Evolutionary conservation across 2,797 vertebrate species (phyloP).

Genomic region (Acipenser transmontanus): DNA sequence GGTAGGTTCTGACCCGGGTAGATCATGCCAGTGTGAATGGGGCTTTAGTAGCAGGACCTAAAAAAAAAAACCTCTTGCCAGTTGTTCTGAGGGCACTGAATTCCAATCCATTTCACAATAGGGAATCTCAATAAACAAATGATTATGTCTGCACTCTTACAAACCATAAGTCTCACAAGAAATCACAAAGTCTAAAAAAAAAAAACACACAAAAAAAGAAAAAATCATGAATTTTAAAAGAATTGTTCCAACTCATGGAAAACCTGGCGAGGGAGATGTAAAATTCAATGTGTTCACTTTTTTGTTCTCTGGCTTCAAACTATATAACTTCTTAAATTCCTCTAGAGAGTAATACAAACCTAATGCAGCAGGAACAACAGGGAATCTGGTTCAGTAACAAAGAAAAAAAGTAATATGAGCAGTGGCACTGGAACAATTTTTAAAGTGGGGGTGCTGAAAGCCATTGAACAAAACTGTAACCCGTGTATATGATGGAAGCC

Average conservation of each 20-base stretch:
- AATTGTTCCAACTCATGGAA: background rate
- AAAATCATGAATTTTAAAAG: background rate
- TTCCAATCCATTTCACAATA: too few relatives aligned
- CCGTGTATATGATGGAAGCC: too few relatives aligned
- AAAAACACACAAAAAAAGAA: background rate
- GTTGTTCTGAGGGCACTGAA: too few relatives aligned
- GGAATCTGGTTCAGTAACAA: slow-evolving; percentile 18
- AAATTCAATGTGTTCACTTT: slow-evolving; percentile 13
- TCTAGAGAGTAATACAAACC: slow-evolving; percentile 20
- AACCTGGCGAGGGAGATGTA: background rate
- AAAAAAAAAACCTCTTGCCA: too few relatives aligned
- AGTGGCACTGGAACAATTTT: too few relatives aligned
- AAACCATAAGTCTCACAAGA: background rate
- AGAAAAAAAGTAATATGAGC: slow-evolving; percentile 20
- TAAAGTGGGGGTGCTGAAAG: too few relatives aligned
- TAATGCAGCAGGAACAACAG: slow-evolving; percentile 16
- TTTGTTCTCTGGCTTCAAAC: slow-evolving; percentile 12
- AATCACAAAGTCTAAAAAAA: background rate
- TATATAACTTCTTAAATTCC: slow-evolving; percentile 16
- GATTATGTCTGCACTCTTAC: too few relatives aligned
- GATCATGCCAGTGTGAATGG: too few relatives aligned
- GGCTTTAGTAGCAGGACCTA: too few relatives aligned
- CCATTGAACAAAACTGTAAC: too few relatives aligned
- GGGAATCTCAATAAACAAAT: too few relatives aligned
- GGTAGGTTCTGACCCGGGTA: too few relatives aligned